These are phyloP conservation scores for Ooceraea biroi DNA, from an alignment of 1,140 invertebrate genomes.

Conservation along the genomic window DNA sequence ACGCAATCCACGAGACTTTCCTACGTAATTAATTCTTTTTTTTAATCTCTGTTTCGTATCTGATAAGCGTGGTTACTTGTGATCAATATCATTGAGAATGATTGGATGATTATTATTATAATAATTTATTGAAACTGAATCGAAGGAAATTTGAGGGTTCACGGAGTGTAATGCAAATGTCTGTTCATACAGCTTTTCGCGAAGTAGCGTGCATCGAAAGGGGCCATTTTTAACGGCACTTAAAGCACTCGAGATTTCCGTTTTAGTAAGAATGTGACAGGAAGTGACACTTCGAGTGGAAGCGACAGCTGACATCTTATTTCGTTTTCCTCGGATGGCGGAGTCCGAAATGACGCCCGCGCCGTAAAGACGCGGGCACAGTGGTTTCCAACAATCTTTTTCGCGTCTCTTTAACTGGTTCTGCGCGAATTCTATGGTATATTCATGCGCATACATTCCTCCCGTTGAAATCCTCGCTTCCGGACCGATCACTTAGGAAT, in stretches of 20 bases:
- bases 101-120: too few relatives aligned
- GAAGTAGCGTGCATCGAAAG: not conserved
- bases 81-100: not conserved
- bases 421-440: not conserved
- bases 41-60: not conserved
- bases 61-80: not conserved
- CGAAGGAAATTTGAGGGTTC: not conserved
- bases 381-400: not conserved
- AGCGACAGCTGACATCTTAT: conserved; percentile 58
- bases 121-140: conserved; percentile 11
- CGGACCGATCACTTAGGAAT: not conserved
- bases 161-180: conserved; percentile 10
- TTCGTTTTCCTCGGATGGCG: conserved; percentile 29
- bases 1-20: not conserved
- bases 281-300: conserved; percentile 55
- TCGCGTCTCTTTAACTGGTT: not conserved
- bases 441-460: not conserved
- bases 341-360: conserved; percentile 13
- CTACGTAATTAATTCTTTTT: not conserved
- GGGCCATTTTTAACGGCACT: conserved; percentile 40
- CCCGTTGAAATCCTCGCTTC: not conserved
- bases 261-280: conserved; percentile 44
- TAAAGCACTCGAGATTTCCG: conserved; percentile 50
- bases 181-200: not conserved
- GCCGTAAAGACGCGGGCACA: conserved; percentile 27